Evolutionary conservation across 2,113 vertebrate species (phyloP), one percentile per base, ranked within the genome.

Genomic region (Tetrax tetrax): DNA sequence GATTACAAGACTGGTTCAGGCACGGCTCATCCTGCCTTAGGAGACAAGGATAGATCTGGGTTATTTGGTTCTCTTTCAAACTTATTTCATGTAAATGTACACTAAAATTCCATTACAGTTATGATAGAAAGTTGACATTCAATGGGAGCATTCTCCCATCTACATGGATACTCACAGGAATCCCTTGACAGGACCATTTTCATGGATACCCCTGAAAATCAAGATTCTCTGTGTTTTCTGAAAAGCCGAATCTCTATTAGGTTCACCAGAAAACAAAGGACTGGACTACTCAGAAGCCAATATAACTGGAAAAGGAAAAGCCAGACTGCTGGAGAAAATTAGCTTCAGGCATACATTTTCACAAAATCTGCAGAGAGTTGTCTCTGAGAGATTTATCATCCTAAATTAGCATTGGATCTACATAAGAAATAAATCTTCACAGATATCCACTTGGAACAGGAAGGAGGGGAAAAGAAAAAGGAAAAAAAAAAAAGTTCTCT

Each of bases 351-450:
- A 81, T 81, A 89, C 51, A 89, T 93, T 93, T 90, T 92, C 71
- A 87, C 86, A 78, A 80, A 83, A 29, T 54, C 93, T 92, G 68
- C 31, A 71, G 76, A 95, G 72, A 91, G 69, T 53, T 82, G 38
- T 89, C 74, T 93, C 35, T 56, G 56, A 89, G 81, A 91, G 33
- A 89, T 96, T 94, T 84, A 91, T 89, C 93, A 87, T 87, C 53
- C 65, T 85, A 89, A 96, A 96, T 82, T 93, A 87, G 87, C 53
- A 76, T 8, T 79, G 61, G 54, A 82, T 79, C 66, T 87, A 91
- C 69, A 95, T 6, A 69, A 57, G 48, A 93, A 84, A 96, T 92
- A 95, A 95, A 92, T 96, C 86, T 83, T 95, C 48, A 81, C 27
- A 71, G 29, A 83, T 94, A 91, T 27, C 18, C 35, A 68, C 48